A percentile compares a stretch with the other conserved stretches of the same genome.
phyloP scores from a whole-genome alignment of 92 coral and sea anemone species.

The Epizoanthus ramosus region DNA sequence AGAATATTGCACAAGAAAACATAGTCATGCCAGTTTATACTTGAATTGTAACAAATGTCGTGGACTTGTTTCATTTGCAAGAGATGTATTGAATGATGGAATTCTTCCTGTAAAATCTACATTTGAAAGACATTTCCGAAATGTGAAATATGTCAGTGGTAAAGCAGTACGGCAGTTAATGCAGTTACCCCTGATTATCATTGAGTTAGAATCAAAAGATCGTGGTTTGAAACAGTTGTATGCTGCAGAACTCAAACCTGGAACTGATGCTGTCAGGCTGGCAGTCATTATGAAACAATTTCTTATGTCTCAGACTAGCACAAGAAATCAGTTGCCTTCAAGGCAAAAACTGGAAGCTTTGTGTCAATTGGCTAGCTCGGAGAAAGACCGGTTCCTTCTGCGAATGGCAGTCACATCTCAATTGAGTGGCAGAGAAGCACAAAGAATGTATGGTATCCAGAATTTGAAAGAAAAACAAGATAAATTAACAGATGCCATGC shows the following conservation, averaged over 20 bases:
- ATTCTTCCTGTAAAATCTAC: slow-evolving; percentile 43
- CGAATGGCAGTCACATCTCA: slow-evolving; percentile 42
- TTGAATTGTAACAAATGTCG: too few species aligned
- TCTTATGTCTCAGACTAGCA: slow-evolving; percentile 13
- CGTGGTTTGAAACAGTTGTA: slow-evolving; percentile 26
- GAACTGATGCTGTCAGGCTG: slow-evolving; percentile 42
- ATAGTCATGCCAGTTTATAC: too few species aligned
- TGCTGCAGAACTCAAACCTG: slow-evolving; percentile 51
- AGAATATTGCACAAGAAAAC: too few species aligned
- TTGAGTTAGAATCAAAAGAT: slow-evolving; percentile 32
- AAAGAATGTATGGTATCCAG: slow-evolving; percentile 53
- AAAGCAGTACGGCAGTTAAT: slow-evolving; percentile 53
- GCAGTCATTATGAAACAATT: slow-evolving; percentile 52
- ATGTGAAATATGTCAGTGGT: slow-evolving; percentile 47
- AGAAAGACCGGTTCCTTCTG: slow-evolving; percentile 36
- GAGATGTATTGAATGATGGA: slow-evolving; percentile 41
- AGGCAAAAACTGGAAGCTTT: slow-evolving; percentile 44
- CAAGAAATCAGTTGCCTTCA: slow-evolving; percentile 41
- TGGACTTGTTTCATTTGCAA: slow-evolving; percentile 47
- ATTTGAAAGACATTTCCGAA: slow-evolving; percentile 28
- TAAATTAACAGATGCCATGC: slow-evolving; percentile 25
- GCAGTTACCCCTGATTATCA: slow-evolving; percentile 50
- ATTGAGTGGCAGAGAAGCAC: slow-evolving; percentile 56
- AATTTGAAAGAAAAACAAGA: slow-evolving; percentile 30
- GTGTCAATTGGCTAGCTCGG: slow-evolving; percentile 54